A percentile compares a stretch with the other conserved stretches of the same genome.
Conservation (phyloP, 2,797 vertebrate species). For the Crocidura indochinensis region DNA sequence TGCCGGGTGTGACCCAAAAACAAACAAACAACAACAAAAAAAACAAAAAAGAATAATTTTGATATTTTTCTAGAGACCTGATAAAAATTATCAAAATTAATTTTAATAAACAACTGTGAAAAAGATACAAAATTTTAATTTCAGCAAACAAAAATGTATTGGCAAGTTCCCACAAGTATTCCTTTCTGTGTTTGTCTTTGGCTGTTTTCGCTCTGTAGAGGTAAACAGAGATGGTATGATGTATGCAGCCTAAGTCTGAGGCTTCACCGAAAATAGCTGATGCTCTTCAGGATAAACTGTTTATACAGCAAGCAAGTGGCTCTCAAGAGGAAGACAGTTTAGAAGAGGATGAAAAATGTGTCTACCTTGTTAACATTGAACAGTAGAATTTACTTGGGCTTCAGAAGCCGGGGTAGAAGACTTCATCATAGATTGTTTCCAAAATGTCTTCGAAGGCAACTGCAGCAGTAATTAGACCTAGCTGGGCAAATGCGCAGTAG, state of each 20-base stretch:
- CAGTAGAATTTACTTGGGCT: not conserved
- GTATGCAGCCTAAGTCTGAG: not conserved
- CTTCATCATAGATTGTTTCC: not conserved
- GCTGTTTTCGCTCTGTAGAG: not conserved
- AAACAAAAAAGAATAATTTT: slow-evolving; percentile 10
- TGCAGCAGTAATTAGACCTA: not conserved
- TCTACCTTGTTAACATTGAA: not conserved
- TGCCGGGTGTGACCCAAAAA: too few relatives aligned
- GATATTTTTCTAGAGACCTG: not conserved
- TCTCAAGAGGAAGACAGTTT: slow-evolving; percentile 11
- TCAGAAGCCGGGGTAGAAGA: not conserved
- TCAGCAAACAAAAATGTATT: not conserved
- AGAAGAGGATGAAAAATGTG: not conserved
- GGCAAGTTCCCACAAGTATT: not conserved
- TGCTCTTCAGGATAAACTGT: not conserved
- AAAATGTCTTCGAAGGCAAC: not conserved
- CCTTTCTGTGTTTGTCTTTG: not conserved
- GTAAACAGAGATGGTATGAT: not conserved
- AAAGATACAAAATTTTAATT: not conserved
- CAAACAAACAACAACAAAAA: too few relatives aligned
- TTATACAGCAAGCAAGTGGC: not conserved
- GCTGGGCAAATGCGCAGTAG: not conserved
- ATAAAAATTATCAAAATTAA: not conserved
- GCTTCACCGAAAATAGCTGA: slow-evolving; percentile 23
- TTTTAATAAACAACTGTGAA: not conserved